Evolutionary conservation across 2,113 vertebrate species (phyloP).

Genomic region (Ginglymostoma cirratum): DNA sequence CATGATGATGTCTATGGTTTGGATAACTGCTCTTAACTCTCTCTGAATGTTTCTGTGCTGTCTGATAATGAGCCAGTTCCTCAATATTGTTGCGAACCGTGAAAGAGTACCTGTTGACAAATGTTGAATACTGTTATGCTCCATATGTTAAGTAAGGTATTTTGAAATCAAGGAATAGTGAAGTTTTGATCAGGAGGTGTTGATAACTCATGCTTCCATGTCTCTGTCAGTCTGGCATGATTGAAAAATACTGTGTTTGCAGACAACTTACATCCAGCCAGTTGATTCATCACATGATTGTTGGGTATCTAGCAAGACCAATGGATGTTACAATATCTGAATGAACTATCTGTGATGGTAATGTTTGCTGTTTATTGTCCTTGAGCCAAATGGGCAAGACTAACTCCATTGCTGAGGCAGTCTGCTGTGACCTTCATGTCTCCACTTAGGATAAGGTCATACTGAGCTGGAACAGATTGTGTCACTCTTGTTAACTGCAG

Average conservation of each 20-base stretch:
- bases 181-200: not conserved
- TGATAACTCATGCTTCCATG: not conserved
- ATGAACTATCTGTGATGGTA: not conserved
- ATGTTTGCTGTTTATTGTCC: not conserved
- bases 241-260: not conserved
- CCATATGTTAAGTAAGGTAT: not conserved
- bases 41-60: not conserved
- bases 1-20: not conserved
- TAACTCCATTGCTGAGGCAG: not conserved
- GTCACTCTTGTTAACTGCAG: not conserved
- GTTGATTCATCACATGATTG: too few relatives aligned
- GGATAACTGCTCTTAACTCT: not conserved
- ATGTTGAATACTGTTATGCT: not conserved
- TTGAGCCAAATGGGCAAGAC: not conserved
- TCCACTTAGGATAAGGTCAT: not conserved
- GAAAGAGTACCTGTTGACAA: not conserved
- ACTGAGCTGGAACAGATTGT: not conserved
- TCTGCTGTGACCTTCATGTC: not conserved
- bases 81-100: not conserved
- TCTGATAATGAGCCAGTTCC: not conserved
- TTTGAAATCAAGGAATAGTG: not conserved
- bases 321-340: not conserved
- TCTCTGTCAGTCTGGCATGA: not conserved
- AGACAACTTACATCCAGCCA: not conserved
- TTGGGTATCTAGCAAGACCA: not conserved